Percentiles rank a stretch among this genome's conserved stretches.
Conservation (phyloP, 2,113 vertebrate genomes). For the Turnix velox region DNA sequence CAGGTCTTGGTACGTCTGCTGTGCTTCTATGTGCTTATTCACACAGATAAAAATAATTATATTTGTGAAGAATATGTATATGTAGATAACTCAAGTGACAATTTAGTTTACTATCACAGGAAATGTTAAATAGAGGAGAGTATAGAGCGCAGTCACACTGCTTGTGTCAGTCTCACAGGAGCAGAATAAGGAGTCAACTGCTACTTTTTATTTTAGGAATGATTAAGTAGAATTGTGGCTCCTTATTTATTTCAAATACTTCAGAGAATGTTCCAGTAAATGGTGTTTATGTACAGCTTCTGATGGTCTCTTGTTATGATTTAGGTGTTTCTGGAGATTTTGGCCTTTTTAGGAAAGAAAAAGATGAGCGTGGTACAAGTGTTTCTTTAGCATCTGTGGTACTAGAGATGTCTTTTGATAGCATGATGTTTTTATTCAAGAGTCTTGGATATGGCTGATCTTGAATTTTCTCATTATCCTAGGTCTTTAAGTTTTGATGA, state of each 20-base stretch:
- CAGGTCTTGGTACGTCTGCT: neutral
- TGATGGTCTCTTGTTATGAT: neutral
- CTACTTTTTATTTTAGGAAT: neutral
- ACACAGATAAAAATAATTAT: neutral
- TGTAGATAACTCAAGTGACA: neutral
- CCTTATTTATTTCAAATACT: neutral
- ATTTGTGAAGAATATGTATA: neutral
- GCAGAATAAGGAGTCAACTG: neutral
- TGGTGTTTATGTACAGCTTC: neutral
- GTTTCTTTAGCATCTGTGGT: neutral
- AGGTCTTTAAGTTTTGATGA: neutral
- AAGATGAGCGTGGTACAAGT: neutral
- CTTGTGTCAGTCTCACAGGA: neutral
- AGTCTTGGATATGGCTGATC: too few species aligned
- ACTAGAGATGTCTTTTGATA: neutral
- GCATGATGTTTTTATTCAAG: neutral
- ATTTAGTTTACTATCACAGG: neutral
- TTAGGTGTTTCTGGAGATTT: neutral
- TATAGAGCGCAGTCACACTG: fast-evolving
- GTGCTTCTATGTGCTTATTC: neutral
- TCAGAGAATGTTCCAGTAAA: neutral
- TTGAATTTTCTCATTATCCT: too few species aligned
- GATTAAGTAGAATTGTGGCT: neutral
- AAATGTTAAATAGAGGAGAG: neutral
- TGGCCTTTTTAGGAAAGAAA: neutral